These are phyloP conservation scores for Oscheius sp. DNA, from an alignment of 1,140 invertebrate species.

Conservation along the genomic window DNA sequence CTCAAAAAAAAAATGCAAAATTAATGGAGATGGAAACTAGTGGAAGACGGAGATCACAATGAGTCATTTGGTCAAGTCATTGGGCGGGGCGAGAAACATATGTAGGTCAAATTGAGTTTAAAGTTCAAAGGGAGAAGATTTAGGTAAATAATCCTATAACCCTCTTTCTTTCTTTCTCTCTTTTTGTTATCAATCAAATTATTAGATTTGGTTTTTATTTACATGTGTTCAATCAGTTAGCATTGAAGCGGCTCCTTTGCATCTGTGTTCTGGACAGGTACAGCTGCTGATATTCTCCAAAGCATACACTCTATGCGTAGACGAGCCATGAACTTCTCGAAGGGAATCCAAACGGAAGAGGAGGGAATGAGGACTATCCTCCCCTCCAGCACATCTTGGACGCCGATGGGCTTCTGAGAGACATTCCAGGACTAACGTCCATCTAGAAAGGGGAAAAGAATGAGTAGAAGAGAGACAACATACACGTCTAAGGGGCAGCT, in stretches of 20 bases:
- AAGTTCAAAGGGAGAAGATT: no score
- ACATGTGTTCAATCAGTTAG: background rate
- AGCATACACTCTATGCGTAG: slow-evolving; percentile 1
- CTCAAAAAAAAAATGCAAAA: no score
- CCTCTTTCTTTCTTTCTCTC: no score
- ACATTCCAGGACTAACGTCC: slow-evolving; percentile 18
- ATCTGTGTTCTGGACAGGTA: slow-evolving; percentile 23
- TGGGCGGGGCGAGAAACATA: no score
- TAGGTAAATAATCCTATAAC: no score
- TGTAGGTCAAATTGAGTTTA: no score
- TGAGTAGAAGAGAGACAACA: background rate
- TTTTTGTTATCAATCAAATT: no score
- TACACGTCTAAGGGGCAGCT: slow-evolving; percentile 26
- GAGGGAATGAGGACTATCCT: background rate
- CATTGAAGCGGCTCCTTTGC: background rate
- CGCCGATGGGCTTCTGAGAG: slow-evolving; percentile 17
- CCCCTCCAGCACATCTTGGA: slow-evolving; percentile 2
- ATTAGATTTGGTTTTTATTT: no score
- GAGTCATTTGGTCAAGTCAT: no score
- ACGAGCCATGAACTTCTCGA: background rate
- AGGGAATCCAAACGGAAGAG: background rate
- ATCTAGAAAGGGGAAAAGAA: background rate
- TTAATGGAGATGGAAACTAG: no score
- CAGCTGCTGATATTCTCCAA: slow-evolving; percentile 5
- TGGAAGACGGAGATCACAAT: no score